Evolutionary conservation across 2,113 vertebrate genomes (phyloP).

Genomic region (Melospiza melodia): DNA sequence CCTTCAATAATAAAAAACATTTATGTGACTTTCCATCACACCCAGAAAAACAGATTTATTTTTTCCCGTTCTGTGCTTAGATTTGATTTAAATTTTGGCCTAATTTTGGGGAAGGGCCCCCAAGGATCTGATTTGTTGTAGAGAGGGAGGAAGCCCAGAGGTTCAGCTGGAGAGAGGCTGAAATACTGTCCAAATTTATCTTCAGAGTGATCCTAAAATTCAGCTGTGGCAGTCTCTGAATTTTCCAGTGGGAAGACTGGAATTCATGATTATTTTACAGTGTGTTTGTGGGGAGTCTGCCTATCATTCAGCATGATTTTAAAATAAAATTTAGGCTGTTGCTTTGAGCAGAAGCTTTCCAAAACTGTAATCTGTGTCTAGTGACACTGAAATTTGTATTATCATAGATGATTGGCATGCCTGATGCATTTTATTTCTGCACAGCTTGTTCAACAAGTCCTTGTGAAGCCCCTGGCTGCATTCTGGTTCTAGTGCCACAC

Average conservation of each 20-base stretch:
- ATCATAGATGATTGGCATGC: not conserved
- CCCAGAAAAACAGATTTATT: not conserved
- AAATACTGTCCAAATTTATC: not conserved
- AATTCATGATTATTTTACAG: not conserved
- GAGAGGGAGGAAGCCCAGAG: not conserved
- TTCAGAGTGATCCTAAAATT: not conserved
- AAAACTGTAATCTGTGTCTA: conserved; percentile 19
- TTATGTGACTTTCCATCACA: not conserved
- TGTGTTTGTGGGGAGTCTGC: not conserved
- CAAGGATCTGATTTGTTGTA: not conserved
- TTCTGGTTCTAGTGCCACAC: not conserved
- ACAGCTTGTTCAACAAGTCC: not conserved
- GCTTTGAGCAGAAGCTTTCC: conserved; percentile 24
- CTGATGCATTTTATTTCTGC: not conserved
- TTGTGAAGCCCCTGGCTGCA: not conserved
- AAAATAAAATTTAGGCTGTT: conserved; percentile 12
- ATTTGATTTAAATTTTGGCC: not conserved
- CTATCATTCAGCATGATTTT: not conserved
- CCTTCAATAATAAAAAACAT: not conserved
- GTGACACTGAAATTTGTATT: not conserved
- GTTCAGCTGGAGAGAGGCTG: not conserved
- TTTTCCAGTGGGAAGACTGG: not conserved
- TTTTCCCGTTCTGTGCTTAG: not conserved
- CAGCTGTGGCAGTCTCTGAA: not conserved
- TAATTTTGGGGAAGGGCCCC: not conserved